Conservation (phyloP, 1,140 invertebrate genomes). For the Limonius californicus region DNA sequence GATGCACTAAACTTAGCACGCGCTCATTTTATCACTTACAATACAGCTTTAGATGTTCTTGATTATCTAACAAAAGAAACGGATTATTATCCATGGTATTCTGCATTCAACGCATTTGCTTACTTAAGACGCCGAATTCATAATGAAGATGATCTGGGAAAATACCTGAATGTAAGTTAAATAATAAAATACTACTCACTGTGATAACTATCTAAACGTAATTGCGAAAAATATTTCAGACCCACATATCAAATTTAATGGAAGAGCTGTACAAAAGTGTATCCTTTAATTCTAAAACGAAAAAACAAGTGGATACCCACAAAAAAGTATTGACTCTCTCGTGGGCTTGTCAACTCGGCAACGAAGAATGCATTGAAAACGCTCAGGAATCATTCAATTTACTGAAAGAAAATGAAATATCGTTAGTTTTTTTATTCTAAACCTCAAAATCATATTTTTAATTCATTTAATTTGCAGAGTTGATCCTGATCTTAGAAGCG, state of each 20-base stretch:
- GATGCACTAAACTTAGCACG: slow-evolving; percentile 52
- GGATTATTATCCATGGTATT: slow-evolving; percentile 63
- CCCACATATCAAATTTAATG: slow-evolving; percentile 25
- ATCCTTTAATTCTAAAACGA: background rate
- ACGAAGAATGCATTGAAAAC: too few species aligned
- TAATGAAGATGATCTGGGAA: slow-evolving; percentile 27
- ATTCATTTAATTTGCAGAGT: too few species aligned
- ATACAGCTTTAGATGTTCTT: slow-evolving; percentile 54
- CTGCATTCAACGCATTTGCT: slow-evolving; percentile 56
- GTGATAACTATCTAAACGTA: slow-evolving; percentile 20
- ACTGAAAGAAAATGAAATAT: too few species aligned
- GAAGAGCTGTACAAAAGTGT: slow-evolving; percentile 9
- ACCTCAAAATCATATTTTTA: too few species aligned
- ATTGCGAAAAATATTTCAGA: slow-evolving; percentile 23
- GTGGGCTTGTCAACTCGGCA: too few species aligned
- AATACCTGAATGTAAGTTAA: slow-evolving; percentile 36
- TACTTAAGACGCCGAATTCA: slow-evolving; percentile 49
- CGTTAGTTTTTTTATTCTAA: too few species aligned
- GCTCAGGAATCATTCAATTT: too few species aligned
- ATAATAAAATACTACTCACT: too few species aligned
- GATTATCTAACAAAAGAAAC: slow-evolving; percentile 59
- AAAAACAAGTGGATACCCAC: too few species aligned
- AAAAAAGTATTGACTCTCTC: too few species aligned
- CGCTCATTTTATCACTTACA: slow-evolving; percentile 46
- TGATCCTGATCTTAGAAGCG: too few species aligned